A percentile compares a stretch with the other conserved stretches of the same genome.
phyloP scores from a whole-genome alignment of 2,797 vertebrate genomes.

The Bovichtus diacanthus region DNA sequence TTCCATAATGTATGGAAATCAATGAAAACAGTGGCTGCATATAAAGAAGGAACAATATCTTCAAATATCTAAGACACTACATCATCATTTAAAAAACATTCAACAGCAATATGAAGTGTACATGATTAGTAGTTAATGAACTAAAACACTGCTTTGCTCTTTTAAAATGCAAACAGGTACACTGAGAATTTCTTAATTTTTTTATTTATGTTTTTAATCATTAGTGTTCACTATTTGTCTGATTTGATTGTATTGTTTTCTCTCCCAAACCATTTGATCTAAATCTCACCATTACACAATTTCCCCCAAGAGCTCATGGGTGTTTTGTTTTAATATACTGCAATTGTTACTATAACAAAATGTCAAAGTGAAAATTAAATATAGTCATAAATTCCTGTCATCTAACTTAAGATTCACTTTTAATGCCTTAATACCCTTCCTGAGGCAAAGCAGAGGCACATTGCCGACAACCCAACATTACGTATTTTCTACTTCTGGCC shows the following conservation, averaged over 20 bases:
- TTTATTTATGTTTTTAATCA: background rate
- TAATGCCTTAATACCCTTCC: background rate
- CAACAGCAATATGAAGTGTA: background rate
- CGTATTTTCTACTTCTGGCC: background rate
- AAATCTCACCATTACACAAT: background rate
- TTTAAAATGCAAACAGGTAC: background rate
- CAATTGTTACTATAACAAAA: background rate
- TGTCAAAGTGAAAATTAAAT: background rate
- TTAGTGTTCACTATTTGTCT: background rate
- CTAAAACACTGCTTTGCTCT: background rate
- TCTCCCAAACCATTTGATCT: background rate
- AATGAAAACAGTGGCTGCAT: background rate
- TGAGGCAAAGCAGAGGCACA: constrained; percentile 12
- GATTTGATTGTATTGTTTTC: background rate
- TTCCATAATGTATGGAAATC: background rate
- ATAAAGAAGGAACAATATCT: background rate
- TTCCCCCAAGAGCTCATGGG: background rate
- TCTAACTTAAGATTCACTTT: constrained; percentile 10
- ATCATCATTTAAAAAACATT: background rate
- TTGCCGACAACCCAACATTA: constrained; percentile 6
- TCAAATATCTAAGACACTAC: background rate
- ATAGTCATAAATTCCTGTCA: constrained; percentile 7
- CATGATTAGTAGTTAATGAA: background rate
- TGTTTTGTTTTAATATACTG: background rate
- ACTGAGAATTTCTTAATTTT: background rate